Percentiles rank a stretch among this genome's conserved stretches.
Conservation (phyloP, 2,888 invertebrate genomes). For the Rotaria macrura region DNA sequence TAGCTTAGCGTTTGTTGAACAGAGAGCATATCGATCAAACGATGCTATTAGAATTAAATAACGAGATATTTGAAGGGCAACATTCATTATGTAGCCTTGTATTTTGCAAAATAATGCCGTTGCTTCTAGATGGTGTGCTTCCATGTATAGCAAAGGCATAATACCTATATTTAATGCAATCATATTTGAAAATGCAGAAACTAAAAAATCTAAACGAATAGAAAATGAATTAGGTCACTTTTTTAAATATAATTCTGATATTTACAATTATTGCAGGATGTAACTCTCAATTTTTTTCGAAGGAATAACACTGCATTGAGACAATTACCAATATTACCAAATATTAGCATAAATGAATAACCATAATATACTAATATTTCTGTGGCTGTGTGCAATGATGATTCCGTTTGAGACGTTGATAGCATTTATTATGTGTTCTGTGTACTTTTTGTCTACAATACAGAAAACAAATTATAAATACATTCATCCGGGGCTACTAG, state of each 20-base stretch:
- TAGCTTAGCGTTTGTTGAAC: not conserved
- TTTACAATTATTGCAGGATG: not conserved
- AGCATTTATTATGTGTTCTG: no score
- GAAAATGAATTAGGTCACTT: not conserved
- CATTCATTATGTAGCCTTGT: not conserved
- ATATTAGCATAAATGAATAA: not conserved
- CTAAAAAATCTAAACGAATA: not conserved
- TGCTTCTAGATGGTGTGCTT: not conserved
- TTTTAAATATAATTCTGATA: not conserved
- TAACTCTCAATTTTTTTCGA: not conserved
- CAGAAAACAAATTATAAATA: no score
- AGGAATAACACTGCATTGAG: not conserved
- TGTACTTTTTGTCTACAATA: no score
- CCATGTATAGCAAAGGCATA: not conserved
- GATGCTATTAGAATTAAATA: not conserved
- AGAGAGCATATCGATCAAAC: not conserved
- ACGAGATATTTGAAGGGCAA: not conserved
- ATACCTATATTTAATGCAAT: not conserved
- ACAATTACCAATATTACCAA: not conserved
- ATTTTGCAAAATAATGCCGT: not conserved
- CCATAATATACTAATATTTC: not conserved
- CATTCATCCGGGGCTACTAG: no score
- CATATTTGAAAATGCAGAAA: not conserved
- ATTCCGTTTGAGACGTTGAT: no score
- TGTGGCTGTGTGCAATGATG: no score